Conservation (phyloP, 2,888 invertebrate genomes). For the Strigamia maritima region DNA sequence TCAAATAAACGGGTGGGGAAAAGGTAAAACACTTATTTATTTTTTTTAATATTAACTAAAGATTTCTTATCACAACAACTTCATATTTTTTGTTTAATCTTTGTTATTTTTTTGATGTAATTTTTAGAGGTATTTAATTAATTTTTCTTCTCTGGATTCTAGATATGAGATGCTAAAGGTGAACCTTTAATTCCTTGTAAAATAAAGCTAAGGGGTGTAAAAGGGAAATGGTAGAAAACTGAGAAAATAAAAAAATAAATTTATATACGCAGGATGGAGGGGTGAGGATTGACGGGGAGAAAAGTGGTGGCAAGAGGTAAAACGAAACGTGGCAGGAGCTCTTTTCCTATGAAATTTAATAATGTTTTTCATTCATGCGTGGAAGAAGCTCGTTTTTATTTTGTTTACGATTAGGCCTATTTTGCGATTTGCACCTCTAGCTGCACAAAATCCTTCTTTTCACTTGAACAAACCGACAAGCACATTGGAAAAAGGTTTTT, state of each 20-base stretch:
- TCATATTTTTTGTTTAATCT: too few relatives aligned
- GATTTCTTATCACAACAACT: too few relatives aligned
- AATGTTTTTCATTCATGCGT: neutral
- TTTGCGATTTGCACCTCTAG: neutral
- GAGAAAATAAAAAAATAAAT: neutral
- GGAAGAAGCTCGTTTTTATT: neutral
- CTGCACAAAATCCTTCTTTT: neutral
- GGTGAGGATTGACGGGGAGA: too few relatives aligned
- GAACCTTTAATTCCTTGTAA: neutral
- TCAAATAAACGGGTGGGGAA: too few relatives aligned
- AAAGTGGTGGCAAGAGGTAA: neutral
- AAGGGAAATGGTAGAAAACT: too few relatives aligned
- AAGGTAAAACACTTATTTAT: too few relatives aligned
- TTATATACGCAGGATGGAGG: neutral
- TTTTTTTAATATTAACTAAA: too few relatives aligned
- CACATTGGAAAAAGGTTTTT: too few relatives aligned
- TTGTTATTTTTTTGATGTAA: too few relatives aligned
- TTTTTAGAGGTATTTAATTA: too few relatives aligned
- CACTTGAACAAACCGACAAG: neutral
- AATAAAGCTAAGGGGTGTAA: too few relatives aligned
- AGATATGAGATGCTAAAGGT: neutral
- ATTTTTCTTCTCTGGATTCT: too few relatives aligned
- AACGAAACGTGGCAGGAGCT: neutral
- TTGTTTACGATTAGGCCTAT: neutral
- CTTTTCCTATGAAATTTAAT: neutral